Evolutionary conservation across 2,888 invertebrate species (phyloP).

Genomic region (Orthosia gothica): DNA sequence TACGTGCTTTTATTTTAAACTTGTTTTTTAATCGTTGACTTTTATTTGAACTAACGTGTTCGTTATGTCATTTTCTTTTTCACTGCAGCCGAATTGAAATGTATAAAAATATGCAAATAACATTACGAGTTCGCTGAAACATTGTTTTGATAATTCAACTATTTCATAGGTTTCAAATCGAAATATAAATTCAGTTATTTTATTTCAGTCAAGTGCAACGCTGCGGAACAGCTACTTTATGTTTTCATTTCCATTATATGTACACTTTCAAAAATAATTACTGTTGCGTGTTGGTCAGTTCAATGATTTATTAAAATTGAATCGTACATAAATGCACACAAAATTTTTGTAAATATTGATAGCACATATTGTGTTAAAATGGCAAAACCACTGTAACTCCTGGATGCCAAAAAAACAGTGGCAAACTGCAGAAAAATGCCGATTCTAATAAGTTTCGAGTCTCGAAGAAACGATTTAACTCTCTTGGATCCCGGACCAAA

Average conservation of each 20-base stretch:
- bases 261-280: too few relatives aligned
- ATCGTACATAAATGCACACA: background rate
- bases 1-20: conserved; percentile 16
- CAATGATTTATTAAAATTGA: conserved; percentile 1
- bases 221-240: background rate
- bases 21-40: conserved; percentile 10
- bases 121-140: conserved; percentile 39
- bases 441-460: too few relatives aligned
- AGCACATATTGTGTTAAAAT: background rate
- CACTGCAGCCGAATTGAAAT: conserved; percentile 27
- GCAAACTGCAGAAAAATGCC: too few relatives aligned
- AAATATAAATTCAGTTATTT: conserved; percentile 45
- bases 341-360: too few relatives aligned
- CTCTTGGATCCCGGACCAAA: too few relatives aligned
- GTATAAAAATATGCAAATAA: conserved; percentile 42
- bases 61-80: conserved; percentile 35
- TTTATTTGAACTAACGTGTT: conserved; percentile 42
- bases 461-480: too few relatives aligned
- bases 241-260: too few relatives aligned
- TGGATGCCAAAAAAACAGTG: too few relatives aligned
- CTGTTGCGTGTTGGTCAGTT: background rate
- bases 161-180: conserved; percentile 31
- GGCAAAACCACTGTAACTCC: background rate
- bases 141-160: conserved; percentile 45
- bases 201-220: conserved; percentile 4